These are phyloP conservation scores for Drosophila paranaensis DNA, from an alignment of 2,888 invertebrate genomes.

Conservation along the genomic window DNA sequence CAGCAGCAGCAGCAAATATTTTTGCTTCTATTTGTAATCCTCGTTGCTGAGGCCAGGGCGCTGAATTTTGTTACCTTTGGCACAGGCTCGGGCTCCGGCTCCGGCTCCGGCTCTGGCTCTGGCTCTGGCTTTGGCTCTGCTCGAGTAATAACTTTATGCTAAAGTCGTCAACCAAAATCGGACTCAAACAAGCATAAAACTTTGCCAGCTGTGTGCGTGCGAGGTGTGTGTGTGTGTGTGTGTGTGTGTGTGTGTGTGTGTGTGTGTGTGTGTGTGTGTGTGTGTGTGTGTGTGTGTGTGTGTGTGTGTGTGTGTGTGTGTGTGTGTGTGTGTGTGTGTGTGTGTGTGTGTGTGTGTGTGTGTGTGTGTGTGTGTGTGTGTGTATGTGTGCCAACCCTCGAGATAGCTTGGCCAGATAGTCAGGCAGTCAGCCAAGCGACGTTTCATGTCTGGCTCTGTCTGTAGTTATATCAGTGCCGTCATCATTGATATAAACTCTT, in stretches of 20 bases:
- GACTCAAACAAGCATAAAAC: constrained; percentile 69
- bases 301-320: constrained; percentile 29
- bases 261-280: constrained; percentile 30
- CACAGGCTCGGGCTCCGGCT: constrained; percentile 1
- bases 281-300: constrained; percentile 5
- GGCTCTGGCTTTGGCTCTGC: constrained; percentile 15
- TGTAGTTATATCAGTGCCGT: constrained; percentile 75
- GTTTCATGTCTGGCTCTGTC: constrained; percentile 58
- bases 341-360: constrained; percentile 14
- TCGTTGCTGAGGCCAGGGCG: constrained; percentile 19
- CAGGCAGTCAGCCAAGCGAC: constrained; percentile 47
- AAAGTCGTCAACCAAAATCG: constrained; percentile 61
- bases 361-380: constrained; percentile 29
- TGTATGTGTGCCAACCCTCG: constrained; percentile 53
- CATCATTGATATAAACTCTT: constrained; percentile 79
- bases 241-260: constrained; percentile 18
- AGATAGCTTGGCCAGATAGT: constrained; percentile 33
- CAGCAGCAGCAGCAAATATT: constrained; percentile 52
- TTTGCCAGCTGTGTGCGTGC: constrained; percentile 52
- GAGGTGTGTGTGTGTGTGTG: neutral
- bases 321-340: neutral
- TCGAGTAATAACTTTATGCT: constrained; percentile 65
- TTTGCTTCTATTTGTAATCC: constrained; percentile 63
- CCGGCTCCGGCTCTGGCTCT: constrained; percentile 17
- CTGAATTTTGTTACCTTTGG: constrained; percentile 58